Evolutionary conservation across 2,797 vertebrate genomes (phyloP), one percentile per base, ranked within the genome.

Genomic region (Toxotes lorentzi): DNA sequence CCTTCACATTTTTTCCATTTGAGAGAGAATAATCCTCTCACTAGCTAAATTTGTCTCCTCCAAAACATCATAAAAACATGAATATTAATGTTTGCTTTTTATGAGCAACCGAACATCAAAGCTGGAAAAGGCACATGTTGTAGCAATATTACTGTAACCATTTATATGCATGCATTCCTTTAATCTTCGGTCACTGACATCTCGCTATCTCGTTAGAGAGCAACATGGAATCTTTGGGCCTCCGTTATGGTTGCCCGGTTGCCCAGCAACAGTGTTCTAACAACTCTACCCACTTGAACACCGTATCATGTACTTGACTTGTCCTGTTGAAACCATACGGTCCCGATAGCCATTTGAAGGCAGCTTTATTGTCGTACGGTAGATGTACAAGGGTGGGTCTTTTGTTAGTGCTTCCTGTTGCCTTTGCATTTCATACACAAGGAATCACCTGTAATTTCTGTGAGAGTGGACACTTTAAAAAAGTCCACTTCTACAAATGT

Each of bases 191-290:
- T 63, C 59, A 41, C 45, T 72, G 79, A 79, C 70, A 47, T 84
- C 35, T 41, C 60, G 17, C 59, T 45, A 17, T 81, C 65, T 76
- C 27, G 19, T 80, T 51, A 65, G 53, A 81, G 57, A 66, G 58
- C 68, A 78, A 78, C 70, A 50, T 63, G 34, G 60, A 56, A 56
- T 59, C 72, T 61, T 58, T 72, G 48, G 57, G 35, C 78, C 60
- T 78, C 69, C 54, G 67, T 84, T 82, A 87, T 48, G 45, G 78
- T 76, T 63, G 19, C 45, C 60, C 0, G 63, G 73, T 82, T 85
- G 75, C 84, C 47, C 82, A 75, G 88, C 86, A 88, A 83, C 86
- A 79, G 47, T 54, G 45, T 71, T 75, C 57, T 65, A 58, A 45
- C 23, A 21, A 75, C 77, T 82, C 34, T 32, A 40, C 66, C 64